Base-by-base conservation (phyloP, 2,113 vertebrate species). In the Aspidoscelis tigris region DNA sequence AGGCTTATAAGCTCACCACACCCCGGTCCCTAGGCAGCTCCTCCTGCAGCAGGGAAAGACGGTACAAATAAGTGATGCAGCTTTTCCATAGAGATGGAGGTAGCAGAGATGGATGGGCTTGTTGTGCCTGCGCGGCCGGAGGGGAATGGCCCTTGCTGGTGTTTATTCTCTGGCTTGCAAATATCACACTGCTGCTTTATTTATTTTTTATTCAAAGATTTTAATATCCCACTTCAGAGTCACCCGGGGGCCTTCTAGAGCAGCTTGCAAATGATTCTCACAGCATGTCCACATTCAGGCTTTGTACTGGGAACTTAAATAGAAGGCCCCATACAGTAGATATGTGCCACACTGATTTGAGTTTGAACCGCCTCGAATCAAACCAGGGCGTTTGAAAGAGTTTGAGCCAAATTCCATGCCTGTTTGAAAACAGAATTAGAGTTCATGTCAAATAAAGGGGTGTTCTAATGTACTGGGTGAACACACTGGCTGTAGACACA, bases 71-170 rank as follows among this genome's bases (percentile, higher is more conserved):
- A 14, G n/a, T 61, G 47, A 7, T 0, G 8, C 78, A 41, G 69
- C 21, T 73, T 71, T 55, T 7, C 68, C 7, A 7, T 4, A 0
- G 3, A 8, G 41, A 33, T 0, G 39, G 44, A 58, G 2, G 55
- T n/a, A 18, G 83, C 76, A 33, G 76, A 84, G 76, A 84, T 65
- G 10, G 41, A 73, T 18, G 58, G 80, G 80, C 22, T 44, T 72
- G 66, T 66, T 86, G 66, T 2, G 26, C 26, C 55, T 26, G 33
- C 3, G 18, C 0, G 2, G 10, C 0, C 2, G 2, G 73, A 65
- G 61, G 77, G 43, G 43, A 78, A 76, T 0, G 0, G 33, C 14
- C 24, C 0, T 7, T 1, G 58, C 68, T 43, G 58, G 72, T 7
- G 20, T 24, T 44, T 43, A 41, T 24, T 33, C 73, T 84, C 5